These are phyloP conservation scores for Abrostola triplasia DNA, from an alignment of 2,888 invertebrate species.

Conservation along the genomic window DNA sequence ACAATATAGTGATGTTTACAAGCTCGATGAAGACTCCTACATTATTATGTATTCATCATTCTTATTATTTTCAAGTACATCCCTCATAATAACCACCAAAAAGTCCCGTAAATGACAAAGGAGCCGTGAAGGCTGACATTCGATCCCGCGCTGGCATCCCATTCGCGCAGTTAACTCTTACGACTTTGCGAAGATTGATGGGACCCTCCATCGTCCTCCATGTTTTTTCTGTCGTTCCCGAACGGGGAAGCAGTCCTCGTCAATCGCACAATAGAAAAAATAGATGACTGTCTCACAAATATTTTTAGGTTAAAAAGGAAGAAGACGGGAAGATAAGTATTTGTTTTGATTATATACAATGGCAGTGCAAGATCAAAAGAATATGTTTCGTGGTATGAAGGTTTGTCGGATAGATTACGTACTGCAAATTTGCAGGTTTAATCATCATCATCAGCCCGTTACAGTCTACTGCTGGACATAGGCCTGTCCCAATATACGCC, in stretches of 20 bases:
- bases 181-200: constrained; percentile 50
- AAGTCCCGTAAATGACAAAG: constrained; percentile 16
- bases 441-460: too few relatives aligned
- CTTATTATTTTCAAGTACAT: background rate
- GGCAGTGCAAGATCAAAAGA: too few relatives aligned
- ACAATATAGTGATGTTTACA: too few relatives aligned
- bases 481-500: too few relatives aligned
- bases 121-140: constrained; percentile 33
- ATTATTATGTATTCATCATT: background rate
- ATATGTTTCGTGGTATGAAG: too few relatives aligned
- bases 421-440: too few relatives aligned
- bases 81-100: background rate
- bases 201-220: constrained; percentile 26
- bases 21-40: too few relatives aligned
- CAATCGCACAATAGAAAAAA: constrained; percentile 35
- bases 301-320: constrained; percentile 9
- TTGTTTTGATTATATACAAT: too few relatives aligned
- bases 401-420: too few relatives aligned
- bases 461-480: too few relatives aligned
- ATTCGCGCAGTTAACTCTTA: constrained; percentile 45
- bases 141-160: constrained; percentile 24
- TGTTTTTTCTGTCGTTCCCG: constrained; percentile 39
- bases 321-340: too few relatives aligned
- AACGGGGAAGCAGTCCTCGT: constrained; percentile 33
- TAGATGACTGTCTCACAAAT: constrained; percentile 25